Conservation (phyloP, 2,797 vertebrate species). For the Ambastaia sidthimunki region DNA sequence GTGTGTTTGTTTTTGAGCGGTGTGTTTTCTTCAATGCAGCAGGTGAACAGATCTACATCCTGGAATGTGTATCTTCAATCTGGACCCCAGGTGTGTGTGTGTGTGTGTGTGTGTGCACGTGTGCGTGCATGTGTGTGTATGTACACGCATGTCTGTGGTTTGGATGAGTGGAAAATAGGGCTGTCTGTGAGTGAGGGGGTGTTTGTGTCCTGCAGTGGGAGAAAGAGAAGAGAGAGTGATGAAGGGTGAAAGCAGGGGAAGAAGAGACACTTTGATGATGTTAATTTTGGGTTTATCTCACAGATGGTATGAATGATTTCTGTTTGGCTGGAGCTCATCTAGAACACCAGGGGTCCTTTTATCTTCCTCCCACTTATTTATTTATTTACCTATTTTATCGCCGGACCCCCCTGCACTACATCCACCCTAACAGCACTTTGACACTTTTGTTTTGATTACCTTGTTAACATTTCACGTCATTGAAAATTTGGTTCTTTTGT, state of each 20-base stretch:
- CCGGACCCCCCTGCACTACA: conserved; percentile 25
- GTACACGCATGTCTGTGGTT: background rate
- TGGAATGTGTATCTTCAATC: conserved; percentile 32
- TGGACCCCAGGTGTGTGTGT: conserved; percentile 43
- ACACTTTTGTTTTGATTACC: conserved; percentile 39
- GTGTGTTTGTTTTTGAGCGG: background rate
- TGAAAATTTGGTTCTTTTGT: conserved; percentile 27
- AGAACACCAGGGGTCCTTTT: conserved; percentile 45
- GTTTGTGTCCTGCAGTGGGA: conserved; percentile 38
- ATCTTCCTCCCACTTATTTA: conserved; percentile 29
- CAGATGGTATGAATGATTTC: conserved; percentile 53
- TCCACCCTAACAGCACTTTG: conserved; percentile 14
- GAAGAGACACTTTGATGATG: conserved; percentile 51
- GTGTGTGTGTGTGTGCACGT: too few species aligned
- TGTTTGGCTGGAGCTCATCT: conserved; percentile 43
- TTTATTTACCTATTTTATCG: conserved; percentile 43
- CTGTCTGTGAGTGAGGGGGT: background rate
- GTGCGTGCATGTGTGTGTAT: too few species aligned
- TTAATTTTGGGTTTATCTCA: conserved; percentile 47
- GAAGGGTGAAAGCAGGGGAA: conserved; percentile 44
- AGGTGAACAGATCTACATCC: conserved; percentile 33
- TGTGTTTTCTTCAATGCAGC: conserved; percentile 14
- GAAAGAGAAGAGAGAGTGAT: conserved; percentile 32
- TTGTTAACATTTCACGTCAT: conserved; percentile 43
- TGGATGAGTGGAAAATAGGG: conserved; percentile 25